Base-by-base conservation (phyloP, 2,888 invertebrate genomes). In the Isotomurus palustris region DNA sequence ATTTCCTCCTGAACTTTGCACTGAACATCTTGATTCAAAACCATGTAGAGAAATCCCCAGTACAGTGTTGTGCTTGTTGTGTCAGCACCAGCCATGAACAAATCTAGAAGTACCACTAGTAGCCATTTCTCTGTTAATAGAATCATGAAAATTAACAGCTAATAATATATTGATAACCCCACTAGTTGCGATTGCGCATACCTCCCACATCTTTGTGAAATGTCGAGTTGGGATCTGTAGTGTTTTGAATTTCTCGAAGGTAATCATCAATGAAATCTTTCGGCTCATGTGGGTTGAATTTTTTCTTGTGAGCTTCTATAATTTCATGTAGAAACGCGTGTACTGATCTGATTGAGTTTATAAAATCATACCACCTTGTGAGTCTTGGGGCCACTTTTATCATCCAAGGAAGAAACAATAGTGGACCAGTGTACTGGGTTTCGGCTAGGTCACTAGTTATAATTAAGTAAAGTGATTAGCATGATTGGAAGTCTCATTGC, bases 31-130 rank as follows among this genome's bases (percentile, higher is more conserved):
- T 55, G 70, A 57, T 72, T 56, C 4, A 69, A 62, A 22, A 72
- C 69, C 67, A 73, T 70, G 35, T 70, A 72, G 25, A 74, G 66
- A 35, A 74, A 62, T 5, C 70, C 68, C 62, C 69, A 73, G 12
- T 68, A 65, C 2, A 72, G 56, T 1, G 71, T 66, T 17, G 68
- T 67, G 29, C 71, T 71, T 2, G 70, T 71, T 19, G 72, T 73
- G 29, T 72, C 73, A 2, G 69, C 68, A 2, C 72, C 72, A 19
- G 72, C 72, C 62, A 66, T 67, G 48, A 73, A 72, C 21, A 72
- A 54, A 49, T 73, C 72, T 35, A 69, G 54, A 19, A 71, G 54
- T 5, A 68, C 62, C 5, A 67, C 68, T 10, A 70, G 52, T 22
- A 73, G 53, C 12, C 72, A 72, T 28, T 71, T 66, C 24, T 70